Conservation (phyloP, 2,888 invertebrate genomes). For the Choreutis nemorana region DNA sequence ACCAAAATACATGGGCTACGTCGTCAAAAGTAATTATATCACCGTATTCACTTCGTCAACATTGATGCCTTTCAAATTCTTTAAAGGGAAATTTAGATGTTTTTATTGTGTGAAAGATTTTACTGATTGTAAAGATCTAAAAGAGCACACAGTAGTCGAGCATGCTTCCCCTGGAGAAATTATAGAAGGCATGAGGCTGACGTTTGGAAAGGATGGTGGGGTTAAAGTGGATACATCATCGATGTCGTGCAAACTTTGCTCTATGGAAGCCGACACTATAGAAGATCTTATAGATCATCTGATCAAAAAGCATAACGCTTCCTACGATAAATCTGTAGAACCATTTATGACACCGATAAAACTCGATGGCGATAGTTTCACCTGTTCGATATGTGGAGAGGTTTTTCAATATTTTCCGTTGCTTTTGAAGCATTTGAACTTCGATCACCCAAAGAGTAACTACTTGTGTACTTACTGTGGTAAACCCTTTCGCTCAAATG, state of each 20-base stretch:
- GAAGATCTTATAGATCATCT: conserved; percentile 18
- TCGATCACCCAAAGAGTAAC: conserved; percentile 17
- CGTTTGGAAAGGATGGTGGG: conserved; percentile 15
- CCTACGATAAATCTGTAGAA: conserved; percentile 16
- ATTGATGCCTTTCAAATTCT: conserved; percentile 27
- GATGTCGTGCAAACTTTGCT: conserved; percentile 21
- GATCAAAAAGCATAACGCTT: conserved; percentile 15
- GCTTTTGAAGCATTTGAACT: conserved; percentile 21
- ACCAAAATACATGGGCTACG: too few relatives aligned
- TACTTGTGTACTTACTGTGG: conserved; percentile 22
- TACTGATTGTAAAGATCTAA: conserved; percentile 16
- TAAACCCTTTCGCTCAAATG: conserved; percentile 16
- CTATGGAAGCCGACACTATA: conserved; percentile 13
- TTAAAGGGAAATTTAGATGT: conserved; percentile 23
- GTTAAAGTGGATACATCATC: conserved; percentile 20
- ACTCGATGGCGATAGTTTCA: conserved; percentile 17
- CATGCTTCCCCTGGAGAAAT: conserved; percentile 16
- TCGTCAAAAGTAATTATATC: too few relatives aligned
- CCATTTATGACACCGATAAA: conserved; percentile 18
- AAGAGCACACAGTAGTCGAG: conserved; percentile 15
- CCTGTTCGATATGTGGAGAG: conserved; percentile 17
- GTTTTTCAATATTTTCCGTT: conserved; percentile 19
- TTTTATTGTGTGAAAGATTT: conserved; percentile 24
- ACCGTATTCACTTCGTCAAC: too few relatives aligned
- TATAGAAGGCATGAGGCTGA: conserved; percentile 16